Percentiles rank a stretch among this genome's conserved stretches.
Evolutionary conservation across 2,888 invertebrate genomes (phyloP).

Genomic region (Kuschelorhynchus macadamiae): DNA sequence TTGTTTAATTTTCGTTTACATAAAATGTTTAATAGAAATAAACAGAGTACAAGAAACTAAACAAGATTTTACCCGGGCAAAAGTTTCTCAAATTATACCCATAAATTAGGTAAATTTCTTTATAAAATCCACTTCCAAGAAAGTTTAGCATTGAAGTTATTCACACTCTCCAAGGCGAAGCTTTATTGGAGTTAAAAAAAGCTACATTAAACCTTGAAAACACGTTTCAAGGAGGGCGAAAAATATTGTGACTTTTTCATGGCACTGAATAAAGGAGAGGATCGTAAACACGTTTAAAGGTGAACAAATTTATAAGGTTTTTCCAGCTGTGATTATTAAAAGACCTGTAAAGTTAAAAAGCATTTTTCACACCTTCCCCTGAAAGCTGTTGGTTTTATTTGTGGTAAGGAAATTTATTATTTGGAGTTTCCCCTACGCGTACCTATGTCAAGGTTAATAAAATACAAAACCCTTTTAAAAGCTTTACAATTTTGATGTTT

Average conservation of each 20-base stretch:
- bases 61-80: neutral
- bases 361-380: slow-evolving; percentile 24
- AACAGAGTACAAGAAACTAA: neutral
- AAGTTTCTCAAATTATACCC: slow-evolving; percentile 5
- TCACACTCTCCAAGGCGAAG: slow-evolving; percentile 25
- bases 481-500: neutral
- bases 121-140: slow-evolving; percentile 28
- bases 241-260: slow-evolving; percentile 44
- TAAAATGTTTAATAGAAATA: no score
- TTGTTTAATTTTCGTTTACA: no score
- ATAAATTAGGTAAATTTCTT: slow-evolving; percentile 26
- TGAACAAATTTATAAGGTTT: slow-evolving; percentile 30
- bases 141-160: slow-evolving; percentile 23
- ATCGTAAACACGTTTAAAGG: slow-evolving; percentile 20
- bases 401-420: slow-evolving; percentile 7
- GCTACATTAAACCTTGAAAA: slow-evolving; percentile 32
- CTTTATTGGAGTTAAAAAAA: slow-evolving; percentile 35
- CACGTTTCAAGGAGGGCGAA: slow-evolving; percentile 32
- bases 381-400: slow-evolving; percentile 12
- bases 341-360: slow-evolving; percentile 28
- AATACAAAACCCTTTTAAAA: neutral
- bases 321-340: slow-evolving; percentile 31
- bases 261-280: slow-evolving; percentile 25
- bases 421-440: neutral
- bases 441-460: neutral